These are phyloP conservation scores for Psittacus erithacus DNA, from an alignment of 2,113 vertebrate species.

Conservation along the genomic window DNA sequence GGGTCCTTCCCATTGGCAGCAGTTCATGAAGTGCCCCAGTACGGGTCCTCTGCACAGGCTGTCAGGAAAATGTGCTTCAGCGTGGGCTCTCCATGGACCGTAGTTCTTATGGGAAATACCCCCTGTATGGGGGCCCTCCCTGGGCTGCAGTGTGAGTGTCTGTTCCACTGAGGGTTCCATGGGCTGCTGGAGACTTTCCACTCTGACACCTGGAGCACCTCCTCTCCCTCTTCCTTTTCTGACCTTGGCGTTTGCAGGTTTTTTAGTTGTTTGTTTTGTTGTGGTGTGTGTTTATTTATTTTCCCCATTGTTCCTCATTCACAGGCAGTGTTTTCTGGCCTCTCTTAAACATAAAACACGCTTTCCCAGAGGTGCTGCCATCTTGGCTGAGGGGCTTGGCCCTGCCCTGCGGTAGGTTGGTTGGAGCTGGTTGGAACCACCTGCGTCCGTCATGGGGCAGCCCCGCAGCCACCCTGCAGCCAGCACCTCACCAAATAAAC, in stretches of 20 bases:
- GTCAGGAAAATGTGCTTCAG: not conserved
- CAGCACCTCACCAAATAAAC: accelerated
- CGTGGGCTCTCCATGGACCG: not conserved
- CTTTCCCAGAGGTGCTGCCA: accelerated
- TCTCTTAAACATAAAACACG: not conserved
- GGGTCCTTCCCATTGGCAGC: not conserved
- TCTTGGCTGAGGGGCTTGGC: accelerated
- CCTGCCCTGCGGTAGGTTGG: accelerated
- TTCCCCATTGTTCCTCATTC: not conserved
- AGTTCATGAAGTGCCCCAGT: not conserved
- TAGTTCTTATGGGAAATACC: not conserved
- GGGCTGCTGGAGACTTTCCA: not conserved
- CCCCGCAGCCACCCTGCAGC: not conserved
- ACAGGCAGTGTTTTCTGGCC: not conserved
- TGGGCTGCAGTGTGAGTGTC: not conserved
- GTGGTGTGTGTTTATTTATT: not conserved
- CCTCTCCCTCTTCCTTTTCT: not conserved
- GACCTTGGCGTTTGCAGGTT: not conserved
- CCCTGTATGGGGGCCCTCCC: not conserved
- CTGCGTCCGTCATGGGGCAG: not conserved
- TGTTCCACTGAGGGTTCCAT: not conserved
- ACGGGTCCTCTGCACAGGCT: not conserved
- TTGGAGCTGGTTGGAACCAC: not conserved
- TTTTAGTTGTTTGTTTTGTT: not conserved
- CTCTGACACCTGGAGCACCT: not conserved